Evolutionary conservation across 2,888 invertebrate genomes (phyloP).

Genomic region (Luffia ferchaultella): DNA sequence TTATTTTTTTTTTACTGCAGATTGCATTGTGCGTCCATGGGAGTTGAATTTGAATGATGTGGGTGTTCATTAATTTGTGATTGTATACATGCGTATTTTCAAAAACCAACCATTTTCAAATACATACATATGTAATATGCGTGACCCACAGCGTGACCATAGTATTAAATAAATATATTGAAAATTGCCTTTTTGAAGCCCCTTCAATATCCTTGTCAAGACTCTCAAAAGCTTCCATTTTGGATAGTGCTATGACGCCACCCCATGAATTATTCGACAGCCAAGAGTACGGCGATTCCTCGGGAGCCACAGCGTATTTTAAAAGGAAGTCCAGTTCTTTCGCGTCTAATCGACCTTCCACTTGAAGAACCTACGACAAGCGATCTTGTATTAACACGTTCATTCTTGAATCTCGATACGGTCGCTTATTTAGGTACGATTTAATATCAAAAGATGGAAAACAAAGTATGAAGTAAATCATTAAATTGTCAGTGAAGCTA

Average conservation of each 20-base stretch:
- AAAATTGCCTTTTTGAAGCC: conserved; percentile 75
- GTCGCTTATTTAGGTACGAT: background rate
- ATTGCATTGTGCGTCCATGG: too few species aligned
- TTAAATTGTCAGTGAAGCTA: too few species aligned
- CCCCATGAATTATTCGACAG: conserved; percentile 82
- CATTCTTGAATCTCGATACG: background rate
- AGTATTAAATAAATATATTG: background rate
- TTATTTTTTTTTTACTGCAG: too few species aligned
- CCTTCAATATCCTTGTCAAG: conserved; percentile 92
- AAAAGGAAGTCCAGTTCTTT: conserved; percentile 87
- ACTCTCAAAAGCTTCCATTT: conserved; percentile 81
- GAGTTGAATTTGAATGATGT: too few species aligned
- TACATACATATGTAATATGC: background rate
- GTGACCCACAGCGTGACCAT: background rate
- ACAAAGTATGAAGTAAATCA: background rate
- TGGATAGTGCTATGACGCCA: conserved; percentile 79
- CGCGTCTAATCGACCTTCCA: conserved; percentile 71
- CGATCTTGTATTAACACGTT: too few species aligned
- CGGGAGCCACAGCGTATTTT: conserved; percentile 80
- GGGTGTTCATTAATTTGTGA: too few species aligned
- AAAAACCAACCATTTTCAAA: background rate
- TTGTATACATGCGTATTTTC: background rate
- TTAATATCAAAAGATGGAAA: background rate
- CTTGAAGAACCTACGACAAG: conserved; percentile 50
- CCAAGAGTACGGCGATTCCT: conserved; percentile 83